Conservation (phyloP, 1,140 invertebrate genomes). For the Platorchestia sp. region DNA sequence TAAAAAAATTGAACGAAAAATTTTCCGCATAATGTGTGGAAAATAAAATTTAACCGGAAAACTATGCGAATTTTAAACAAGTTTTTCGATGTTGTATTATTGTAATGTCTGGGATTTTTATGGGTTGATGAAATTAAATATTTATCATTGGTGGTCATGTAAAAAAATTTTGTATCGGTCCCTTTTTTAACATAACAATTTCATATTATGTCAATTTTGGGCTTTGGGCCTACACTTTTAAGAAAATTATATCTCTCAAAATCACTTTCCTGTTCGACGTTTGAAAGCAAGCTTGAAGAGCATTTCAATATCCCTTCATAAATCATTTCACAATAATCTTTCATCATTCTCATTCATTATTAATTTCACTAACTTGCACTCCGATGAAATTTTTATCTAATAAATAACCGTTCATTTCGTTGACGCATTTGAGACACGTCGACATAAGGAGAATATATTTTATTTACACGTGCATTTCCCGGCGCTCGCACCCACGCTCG, state of each 20-base stretch:
- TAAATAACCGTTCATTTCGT: neutral
- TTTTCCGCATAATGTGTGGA: no score
- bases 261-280: neutral
- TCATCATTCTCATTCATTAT: neutral
- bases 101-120: no score
- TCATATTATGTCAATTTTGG: no score
- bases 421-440: neutral
- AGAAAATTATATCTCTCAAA: neutral
- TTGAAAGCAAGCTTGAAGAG: neutral
- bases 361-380: neutral
- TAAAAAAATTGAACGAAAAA: no score
- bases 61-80: no score
- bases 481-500: constrained; percentile 4
- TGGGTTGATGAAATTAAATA: no score
- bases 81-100: no score
- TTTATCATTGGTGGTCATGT: no score
- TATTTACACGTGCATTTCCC: neutral
- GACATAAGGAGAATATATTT: neutral
- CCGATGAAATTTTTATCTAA: neutral
- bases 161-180: no score
- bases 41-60: no score
- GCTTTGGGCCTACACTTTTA: no score
- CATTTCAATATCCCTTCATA: neutral
- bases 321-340: neutral
- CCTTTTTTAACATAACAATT: no score